Percentiles rank a stretch among this genome's conserved stretches.
phyloP scores from a whole-genome alignment of 1,140 invertebrate species.

The Brachionus paranguensis region DNA sequence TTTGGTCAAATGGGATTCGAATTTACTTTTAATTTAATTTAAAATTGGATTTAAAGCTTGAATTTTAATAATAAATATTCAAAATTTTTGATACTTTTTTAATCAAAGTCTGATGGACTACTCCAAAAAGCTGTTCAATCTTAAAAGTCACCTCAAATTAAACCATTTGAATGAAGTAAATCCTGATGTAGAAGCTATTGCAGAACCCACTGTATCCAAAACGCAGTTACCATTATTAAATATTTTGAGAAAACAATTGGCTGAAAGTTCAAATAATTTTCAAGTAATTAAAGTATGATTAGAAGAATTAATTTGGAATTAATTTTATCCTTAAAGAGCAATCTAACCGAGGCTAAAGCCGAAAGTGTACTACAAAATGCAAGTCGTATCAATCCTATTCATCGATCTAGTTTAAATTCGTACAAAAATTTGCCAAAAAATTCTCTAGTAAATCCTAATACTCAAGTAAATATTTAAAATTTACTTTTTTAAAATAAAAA shows the following conservation, averaged over 20 bases:
- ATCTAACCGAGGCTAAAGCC: neutral
- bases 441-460: neutral
- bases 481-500: neutral
- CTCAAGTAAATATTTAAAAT: neutral
- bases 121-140: neutral
- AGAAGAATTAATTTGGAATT: neutral
- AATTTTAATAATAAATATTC: neutral
- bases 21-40: neutral
- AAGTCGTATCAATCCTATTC: neutral
- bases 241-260: neutral
- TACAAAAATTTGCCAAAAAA: neutral
- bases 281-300: neutral
- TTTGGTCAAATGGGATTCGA: neutral
- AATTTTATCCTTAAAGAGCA: neutral
- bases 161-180: conserved; percentile 2
- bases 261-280: neutral
- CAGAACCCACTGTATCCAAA: neutral
- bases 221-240: neutral
- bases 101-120: neutral
- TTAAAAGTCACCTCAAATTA: neutral
- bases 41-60: neutral
- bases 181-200: neutral
- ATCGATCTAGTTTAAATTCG: neutral
- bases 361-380: neutral
- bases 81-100: neutral